Percentiles rank a stretch among this genome's conserved stretches.
Evolutionary conservation across 2,113 vertebrate genomes (phyloP).

Genomic region (Fulmarus glacialis): DNA sequence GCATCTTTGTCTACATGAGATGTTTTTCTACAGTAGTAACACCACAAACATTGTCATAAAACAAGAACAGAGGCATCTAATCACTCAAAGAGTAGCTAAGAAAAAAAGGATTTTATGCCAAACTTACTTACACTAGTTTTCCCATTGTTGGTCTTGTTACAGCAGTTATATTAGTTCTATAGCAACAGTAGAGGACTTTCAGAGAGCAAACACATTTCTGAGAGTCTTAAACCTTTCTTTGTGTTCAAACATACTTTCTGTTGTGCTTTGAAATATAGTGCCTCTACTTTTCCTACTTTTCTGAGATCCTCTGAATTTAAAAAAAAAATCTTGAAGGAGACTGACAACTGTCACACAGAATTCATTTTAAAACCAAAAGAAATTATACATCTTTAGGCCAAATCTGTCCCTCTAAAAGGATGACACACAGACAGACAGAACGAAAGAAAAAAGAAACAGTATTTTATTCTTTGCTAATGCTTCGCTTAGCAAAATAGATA

Average conservation of each 20-base stretch:
- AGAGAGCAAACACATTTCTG: not conserved
- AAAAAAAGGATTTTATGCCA: not conserved
- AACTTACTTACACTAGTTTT: not conserved
- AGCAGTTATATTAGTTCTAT: not conserved
- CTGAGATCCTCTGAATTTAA: not conserved
- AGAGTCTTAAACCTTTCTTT: not conserved
- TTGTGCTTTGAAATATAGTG: not conserved
- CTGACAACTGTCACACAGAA: not conserved
- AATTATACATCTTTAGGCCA: not conserved
- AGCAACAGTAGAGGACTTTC: not conserved
- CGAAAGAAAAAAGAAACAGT: not conserved
- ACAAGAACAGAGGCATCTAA: not conserved
- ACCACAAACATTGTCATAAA: not conserved
- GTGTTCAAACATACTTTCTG: not conserved
- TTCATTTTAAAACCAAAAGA: not conserved
- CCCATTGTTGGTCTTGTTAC: not conserved
- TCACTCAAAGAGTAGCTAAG: not conserved
- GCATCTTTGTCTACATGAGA: not conserved
- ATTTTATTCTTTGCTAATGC: not conserved
- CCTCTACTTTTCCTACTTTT: not conserved
- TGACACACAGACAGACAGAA: not conserved
- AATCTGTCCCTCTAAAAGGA: not conserved
- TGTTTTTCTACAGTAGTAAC: not conserved
- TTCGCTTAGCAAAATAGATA: not conserved
- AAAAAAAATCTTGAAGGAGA: not conserved